A percentile compares a stretch with the other conserved stretches of the same genome.
These are phyloP conservation scores for Uloborus plumipes DNA, from an alignment of 2,888 invertebrate species.

Conservation along the genomic window DNA sequence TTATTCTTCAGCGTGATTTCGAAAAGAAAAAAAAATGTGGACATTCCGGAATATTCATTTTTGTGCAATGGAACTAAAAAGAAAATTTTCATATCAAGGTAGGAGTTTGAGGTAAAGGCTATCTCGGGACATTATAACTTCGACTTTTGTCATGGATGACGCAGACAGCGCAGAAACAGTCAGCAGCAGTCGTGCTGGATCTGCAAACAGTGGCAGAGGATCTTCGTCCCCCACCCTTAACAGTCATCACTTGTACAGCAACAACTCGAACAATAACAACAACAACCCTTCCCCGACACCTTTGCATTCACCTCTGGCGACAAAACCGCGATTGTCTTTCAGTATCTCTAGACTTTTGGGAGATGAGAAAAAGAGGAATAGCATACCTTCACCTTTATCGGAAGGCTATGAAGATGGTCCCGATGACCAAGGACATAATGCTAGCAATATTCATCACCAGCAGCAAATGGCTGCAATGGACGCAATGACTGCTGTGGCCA, in stretches of 20 bases:
- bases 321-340: conserved; percentile 76
- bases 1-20: too few relatives aligned
- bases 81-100: background rate
- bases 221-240: conserved; percentile 47
- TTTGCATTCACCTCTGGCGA: conserved; percentile 22
- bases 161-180: conserved; percentile 51
- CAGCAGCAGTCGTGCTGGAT: conserved; percentile 54
- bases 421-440: conserved; percentile 37
- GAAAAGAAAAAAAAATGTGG: background rate
- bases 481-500: conserved; percentile 49
- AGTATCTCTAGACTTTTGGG: conserved; percentile 84
- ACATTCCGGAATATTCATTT: background rate
- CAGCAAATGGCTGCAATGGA: conserved; percentile 41
- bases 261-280: conserved; percentile 25
- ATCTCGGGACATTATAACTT: background rate
- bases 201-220: conserved; percentile 52
- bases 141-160: conserved; percentile 32
- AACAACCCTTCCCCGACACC: conserved; percentile 34
- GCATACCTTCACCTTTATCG: conserved; percentile 29
- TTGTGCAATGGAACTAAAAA: background rate
- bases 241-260: conserved; percentile 35
- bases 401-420: conserved; percentile 41
- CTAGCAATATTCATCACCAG: conserved; percentile 18
- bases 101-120: conserved; percentile 5
- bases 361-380: conserved; percentile 68